Percentiles rank a stretch among this genome's conserved stretches.
Conservation (phyloP, 2,888 invertebrate species). For the Leucophenga montana region DNA sequence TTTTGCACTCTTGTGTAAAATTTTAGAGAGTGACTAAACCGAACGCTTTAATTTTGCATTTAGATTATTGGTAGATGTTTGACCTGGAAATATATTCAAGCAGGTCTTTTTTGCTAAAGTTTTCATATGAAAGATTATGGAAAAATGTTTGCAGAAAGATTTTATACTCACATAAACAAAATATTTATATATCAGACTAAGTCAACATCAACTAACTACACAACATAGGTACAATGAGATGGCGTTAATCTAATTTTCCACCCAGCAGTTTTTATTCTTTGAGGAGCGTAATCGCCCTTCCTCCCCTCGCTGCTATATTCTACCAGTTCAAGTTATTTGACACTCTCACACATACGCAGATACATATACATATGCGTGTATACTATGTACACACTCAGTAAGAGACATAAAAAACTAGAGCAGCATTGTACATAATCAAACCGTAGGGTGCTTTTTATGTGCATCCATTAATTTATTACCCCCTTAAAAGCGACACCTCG, state of each 20-base stretch:
- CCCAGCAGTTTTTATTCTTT: slow-evolving; percentile 27
- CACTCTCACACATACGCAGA: slow-evolving; percentile 11
- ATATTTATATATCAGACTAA: neutral
- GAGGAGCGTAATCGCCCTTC: neutral
- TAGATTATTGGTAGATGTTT: too few species aligned
- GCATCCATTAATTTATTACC: slow-evolving; percentile 63
- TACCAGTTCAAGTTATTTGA: slow-evolving; percentile 26
- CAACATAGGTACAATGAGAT: too few species aligned
- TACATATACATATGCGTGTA: neutral
- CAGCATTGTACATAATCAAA: slow-evolving; percentile 53
- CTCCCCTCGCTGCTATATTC: neutral
- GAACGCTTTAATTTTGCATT: too few species aligned
- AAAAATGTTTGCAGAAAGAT: too few species aligned
- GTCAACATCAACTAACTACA: neutral
- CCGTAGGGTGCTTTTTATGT: slow-evolving; percentile 57
- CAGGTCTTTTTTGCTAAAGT: too few species aligned
- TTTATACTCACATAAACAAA: too few species aligned
- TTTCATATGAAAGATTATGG: too few species aligned
- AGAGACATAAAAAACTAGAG: slow-evolving; percentile 13
- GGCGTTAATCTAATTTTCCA: slow-evolving; percentile 35
- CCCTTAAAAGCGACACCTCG: slow-evolving; percentile 42
- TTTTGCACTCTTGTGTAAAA: too few species aligned
- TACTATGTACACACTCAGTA: slow-evolving; percentile 38
- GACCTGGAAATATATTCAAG: too few species aligned
- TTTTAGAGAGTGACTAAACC: too few species aligned